Percentiles rank a stretch among this genome's conserved stretches.
phyloP scores from a whole-genome alignment of 1,140 invertebrate genomes.

The Leptestheria dahalacensis region DNA sequence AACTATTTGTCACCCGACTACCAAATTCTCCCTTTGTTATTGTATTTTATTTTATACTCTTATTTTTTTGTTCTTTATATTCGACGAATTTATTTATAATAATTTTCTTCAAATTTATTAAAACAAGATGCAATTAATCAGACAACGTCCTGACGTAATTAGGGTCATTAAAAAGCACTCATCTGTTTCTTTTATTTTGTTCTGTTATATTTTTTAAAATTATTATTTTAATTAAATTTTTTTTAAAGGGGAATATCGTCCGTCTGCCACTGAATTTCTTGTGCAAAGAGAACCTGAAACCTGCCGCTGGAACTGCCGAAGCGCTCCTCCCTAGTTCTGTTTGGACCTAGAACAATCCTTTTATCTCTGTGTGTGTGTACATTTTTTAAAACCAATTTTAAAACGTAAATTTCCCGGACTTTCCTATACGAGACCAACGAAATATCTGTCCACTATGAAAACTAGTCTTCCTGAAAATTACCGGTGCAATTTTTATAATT shows the following conservation, averaged over 20 bases:
- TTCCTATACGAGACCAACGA: neutral
- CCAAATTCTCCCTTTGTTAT: too few species aligned
- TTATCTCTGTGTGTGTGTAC: neutral
- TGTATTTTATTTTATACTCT: too few species aligned
- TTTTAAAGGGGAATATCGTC: conserved; percentile 61
- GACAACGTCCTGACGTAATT: too few species aligned
- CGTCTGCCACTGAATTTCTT: conserved; percentile 74
- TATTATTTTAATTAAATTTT: conserved; percentile 9
- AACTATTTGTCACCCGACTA: too few species aligned
- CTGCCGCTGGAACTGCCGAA: conserved; percentile 59
- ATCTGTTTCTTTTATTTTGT: conserved; percentile 1
- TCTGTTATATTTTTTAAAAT: conserved; percentile 8
- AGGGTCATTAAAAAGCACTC: too few species aligned
- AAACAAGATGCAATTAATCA: too few species aligned
- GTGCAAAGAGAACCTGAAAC: conserved; percentile 61
- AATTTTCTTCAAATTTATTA: neutral
- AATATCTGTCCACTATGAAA: too few species aligned
- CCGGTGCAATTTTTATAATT: too few species aligned
- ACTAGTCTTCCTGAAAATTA: too few species aligned
- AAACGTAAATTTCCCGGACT: neutral
- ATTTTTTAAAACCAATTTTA: neutral
- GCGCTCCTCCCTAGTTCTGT: conserved; percentile 34
- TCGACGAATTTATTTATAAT: too few species aligned
- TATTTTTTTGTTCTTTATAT: too few species aligned
- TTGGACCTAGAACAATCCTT: conserved; percentile 31